Conservation (phyloP, 1,140 invertebrate species). For the Diabrotica virgifera region DNA sequence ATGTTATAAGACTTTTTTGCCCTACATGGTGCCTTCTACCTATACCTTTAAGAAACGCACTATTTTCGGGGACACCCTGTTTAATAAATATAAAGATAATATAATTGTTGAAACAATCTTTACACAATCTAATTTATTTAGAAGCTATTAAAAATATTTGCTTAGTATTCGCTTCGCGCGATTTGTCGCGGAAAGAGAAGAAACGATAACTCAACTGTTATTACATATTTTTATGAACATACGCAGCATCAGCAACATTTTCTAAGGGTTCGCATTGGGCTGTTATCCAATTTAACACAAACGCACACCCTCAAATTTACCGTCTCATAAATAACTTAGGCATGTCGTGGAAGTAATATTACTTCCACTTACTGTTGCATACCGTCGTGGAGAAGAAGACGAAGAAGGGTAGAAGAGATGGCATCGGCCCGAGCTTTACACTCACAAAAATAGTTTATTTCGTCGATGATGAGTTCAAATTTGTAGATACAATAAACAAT, state of each 20-base stretch:
- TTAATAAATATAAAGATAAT: too few species aligned
- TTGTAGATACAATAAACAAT: too few species aligned
- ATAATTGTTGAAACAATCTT: too few species aligned
- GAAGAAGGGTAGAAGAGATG: slow-evolving; percentile 34
- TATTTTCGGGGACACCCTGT: too few species aligned
- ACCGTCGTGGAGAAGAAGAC: slow-evolving; percentile 29
- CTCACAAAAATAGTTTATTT: background rate
- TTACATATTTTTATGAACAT: slow-evolving; percentile 36
- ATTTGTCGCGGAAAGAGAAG: slow-evolving; percentile 5
- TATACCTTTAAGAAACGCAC: too few species aligned
- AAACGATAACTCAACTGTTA: slow-evolving; percentile 18
- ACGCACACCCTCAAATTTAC: slow-evolving; percentile 39
- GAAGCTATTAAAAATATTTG: background rate
- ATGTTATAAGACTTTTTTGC: too few species aligned
- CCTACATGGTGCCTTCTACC: too few species aligned
- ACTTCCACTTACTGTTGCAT: slow-evolving; percentile 42
- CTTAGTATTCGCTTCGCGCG: background rate
- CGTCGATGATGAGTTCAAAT: too few species aligned
- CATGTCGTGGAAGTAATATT: slow-evolving; percentile 43
- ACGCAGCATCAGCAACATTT: slow-evolving; percentile 14
- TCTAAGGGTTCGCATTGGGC: slow-evolving; percentile 28
- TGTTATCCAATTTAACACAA: slow-evolving; percentile 42
- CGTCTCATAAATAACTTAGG: slow-evolving; percentile 43
- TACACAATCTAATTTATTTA: too few species aligned
- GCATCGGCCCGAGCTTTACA: background rate